Conservation (phyloP, 2,888 invertebrate species). For the Plusia festucae region DNA sequence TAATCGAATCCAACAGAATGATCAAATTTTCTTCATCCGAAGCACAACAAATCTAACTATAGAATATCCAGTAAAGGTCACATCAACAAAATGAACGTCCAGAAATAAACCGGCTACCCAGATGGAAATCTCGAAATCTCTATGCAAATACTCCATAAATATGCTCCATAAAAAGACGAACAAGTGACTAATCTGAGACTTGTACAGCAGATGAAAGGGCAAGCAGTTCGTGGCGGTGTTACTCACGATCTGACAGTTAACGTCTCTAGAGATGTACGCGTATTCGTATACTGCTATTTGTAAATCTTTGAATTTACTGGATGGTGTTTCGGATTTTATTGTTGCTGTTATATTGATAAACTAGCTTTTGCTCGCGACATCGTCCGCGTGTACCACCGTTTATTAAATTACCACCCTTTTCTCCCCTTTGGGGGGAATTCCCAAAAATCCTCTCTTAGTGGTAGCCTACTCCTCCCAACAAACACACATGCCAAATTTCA, state of each 20-base stretch:
- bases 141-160: constrained; percentile 29
- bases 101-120: constrained; percentile 13
- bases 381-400: too few relatives aligned
- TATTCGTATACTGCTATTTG: constrained; percentile 23
- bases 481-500: too few relatives aligned
- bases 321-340: not conserved
- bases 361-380: not conserved
- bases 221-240: constrained; percentile 32
- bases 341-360: not conserved
- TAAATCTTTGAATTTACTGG: constrained; percentile 12
- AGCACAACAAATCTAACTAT: not conserved
- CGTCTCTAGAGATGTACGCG: constrained; percentile 30
- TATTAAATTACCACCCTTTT: too few relatives aligned
- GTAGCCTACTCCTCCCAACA: too few relatives aligned
- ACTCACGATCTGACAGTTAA: constrained; percentile 30
- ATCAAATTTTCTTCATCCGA: too few relatives aligned
- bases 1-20: too few relatives aligned
- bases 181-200: constrained; percentile 31
- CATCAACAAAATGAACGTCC: constrained; percentile 16
- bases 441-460: too few relatives aligned
- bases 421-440: too few relatives aligned
- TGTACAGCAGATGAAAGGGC: constrained; percentile 48
- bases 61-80: constrained; percentile 9
- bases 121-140: constrained; percentile 27
- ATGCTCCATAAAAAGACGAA: constrained; percentile 35